Evolutionary conservation across 2,113 vertebrate species (phyloP).

Genomic region (Thryonomys swinderianus): DNA sequence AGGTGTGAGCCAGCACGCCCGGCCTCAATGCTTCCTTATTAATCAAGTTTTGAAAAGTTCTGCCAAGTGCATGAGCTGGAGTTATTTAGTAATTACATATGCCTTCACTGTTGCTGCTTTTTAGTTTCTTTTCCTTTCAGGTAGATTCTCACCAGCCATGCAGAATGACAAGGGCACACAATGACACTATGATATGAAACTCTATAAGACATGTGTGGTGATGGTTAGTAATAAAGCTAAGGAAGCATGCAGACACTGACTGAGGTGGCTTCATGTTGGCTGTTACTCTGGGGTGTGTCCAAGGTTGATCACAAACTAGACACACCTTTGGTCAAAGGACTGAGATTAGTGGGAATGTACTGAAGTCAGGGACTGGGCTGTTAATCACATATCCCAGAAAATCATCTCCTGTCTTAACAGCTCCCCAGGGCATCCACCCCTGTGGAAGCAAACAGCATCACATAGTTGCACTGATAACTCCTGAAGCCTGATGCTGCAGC

Average conservation of each 20-base stretch:
- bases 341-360: not conserved
- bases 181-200: not conserved
- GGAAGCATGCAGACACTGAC: not conserved
- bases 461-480: too few species aligned
- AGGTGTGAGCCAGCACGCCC: too few species aligned
- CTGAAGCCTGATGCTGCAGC: accelerated
- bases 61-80: not conserved
- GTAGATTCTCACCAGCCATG: not conserved
- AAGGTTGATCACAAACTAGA: not conserved
- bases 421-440: not conserved
- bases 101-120: not conserved
- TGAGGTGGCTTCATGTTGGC: not conserved
- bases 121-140: constrained; percentile 1
- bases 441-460: not conserved
- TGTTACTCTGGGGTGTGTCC: not conserved
- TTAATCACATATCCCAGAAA: not conserved
- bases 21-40: not conserved
- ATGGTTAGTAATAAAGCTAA: not conserved
- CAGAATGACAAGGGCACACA: not conserved
- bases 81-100: not conserved
- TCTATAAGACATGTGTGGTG: not conserved
- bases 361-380: not conserved
- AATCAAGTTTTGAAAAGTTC: not conserved
- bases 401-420: not conserved
- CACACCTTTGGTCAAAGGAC: not conserved